Base-by-base conservation (phyloP, 2,113 vertebrate genomes). In the Willisornis vidua region DNA sequence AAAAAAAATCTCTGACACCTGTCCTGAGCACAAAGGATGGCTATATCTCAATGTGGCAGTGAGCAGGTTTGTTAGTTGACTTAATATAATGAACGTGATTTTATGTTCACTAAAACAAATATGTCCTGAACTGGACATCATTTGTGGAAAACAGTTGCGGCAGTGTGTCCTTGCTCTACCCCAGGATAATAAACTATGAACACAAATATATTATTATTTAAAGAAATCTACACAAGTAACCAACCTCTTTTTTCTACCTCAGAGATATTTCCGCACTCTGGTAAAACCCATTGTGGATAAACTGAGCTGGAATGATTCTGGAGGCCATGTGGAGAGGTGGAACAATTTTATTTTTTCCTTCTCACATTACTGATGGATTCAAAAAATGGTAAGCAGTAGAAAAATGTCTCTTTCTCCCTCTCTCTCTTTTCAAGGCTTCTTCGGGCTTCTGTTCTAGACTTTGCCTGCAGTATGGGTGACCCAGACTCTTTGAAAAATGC, bases 381-480 rank as follows among this genome's bases (percentile, higher is more conserved):
- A 57, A 78, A 59, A 52, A 80, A 74, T 2, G 12, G 10, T 61
- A 72, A 85, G 33, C 41, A 91, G 20, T 35, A 88, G 10, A 8
- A 76, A 94, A 85, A 59, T 26, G 3, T 14, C 16, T 70, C 13
- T 41, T 59, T 23, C 58, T 68, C 49, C 39, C 14, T 23, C 29
- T 48, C 62, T 68, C 49, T 87, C 68, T 94, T 93, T 87, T 75
- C 52, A 92, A 99, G 99, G 97, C 98, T 99, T 63, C 98, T 99
- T 77, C 98, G 99, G 67, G 96, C 98, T 70, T 98, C 97, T 0
- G 98, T 99, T 68, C 95, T 99, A 82, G 96, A 97, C 46, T 98
- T 99, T 7, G 98, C 99, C 1, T 99, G 99, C 95, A 98, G 98
- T 92, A 98, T 99, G 98, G 89, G 37, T 49, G 98, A 99, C 31